Percentiles rank a stretch among this genome's conserved stretches.
Evolutionary conservation across 2,888 invertebrate genomes (phyloP).

Genomic region (Aphodius granarius): DNA sequence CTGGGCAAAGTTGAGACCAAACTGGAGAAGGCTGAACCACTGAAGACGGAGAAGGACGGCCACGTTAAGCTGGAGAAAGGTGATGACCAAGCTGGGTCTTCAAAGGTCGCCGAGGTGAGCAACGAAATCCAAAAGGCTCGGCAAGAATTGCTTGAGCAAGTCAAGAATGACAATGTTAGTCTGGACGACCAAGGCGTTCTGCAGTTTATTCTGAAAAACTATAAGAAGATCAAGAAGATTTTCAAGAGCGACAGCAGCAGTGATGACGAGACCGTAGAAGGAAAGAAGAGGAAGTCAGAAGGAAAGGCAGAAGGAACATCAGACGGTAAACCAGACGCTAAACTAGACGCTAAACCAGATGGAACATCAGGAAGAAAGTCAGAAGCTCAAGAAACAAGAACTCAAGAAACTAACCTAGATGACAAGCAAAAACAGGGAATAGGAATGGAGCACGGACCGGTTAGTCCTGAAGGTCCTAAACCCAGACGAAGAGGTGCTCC

Average conservation of each 20-base stretch:
- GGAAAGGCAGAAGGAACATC: slow-evolving; percentile 38
- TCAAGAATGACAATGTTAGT: slow-evolving; percentile 22
- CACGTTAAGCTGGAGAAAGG: slow-evolving; percentile 38
- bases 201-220: slow-evolving; percentile 24
- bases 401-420: no score
- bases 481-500: background rate
- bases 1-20: slow-evolving; percentile 20
- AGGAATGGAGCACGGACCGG: no score
- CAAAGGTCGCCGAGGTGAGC: slow-evolving; percentile 21
- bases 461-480: background rate
- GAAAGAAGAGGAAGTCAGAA: slow-evolving; percentile 18
- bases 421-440: no score
- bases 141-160: slow-evolving; percentile 23
- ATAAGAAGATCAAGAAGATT: slow-evolving; percentile 26
- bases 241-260: slow-evolving; percentile 23
- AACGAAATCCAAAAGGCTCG: slow-evolving; percentile 21
- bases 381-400: background rate
- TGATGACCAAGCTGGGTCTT: slow-evolving; percentile 28
- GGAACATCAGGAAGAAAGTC: background rate
- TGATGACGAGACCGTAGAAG: slow-evolving; percentile 22
- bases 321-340: background rate
- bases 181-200: slow-evolving; percentile 19
- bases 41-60: slow-evolving; percentile 54
- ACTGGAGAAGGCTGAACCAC: slow-evolving; percentile 50
- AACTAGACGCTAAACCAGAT: background rate